phyloP scores from a whole-genome alignment of 2,888 invertebrate species.

The Tigriopus californicus region DNA sequence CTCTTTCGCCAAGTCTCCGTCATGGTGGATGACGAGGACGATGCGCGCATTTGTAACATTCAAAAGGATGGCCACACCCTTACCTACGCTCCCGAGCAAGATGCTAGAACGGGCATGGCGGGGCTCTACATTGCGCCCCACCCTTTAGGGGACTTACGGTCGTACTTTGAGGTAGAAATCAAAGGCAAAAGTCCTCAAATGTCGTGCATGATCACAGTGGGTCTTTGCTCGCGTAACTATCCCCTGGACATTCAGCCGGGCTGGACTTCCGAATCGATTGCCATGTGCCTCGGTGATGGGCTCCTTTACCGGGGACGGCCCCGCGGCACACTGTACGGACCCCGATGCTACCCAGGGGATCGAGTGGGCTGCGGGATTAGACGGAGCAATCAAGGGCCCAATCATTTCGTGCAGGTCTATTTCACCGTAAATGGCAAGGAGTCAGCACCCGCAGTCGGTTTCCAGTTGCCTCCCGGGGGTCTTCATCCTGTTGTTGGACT shows the following conservation, averaged over 20 bases:
- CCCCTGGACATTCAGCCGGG: conserved; percentile 30
- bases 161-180: conserved; percentile 20
- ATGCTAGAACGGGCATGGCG: too few species aligned
- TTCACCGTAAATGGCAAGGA: conserved; percentile 17
- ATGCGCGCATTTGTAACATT: too few species aligned
- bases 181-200: conserved; percentile 15
- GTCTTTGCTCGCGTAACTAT: conserved; percentile 24
- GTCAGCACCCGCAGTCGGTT: conserved; percentile 26
- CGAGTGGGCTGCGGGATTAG: conserved; percentile 29
- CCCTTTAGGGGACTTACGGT: too few species aligned
- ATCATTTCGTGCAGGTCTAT: too few species aligned
- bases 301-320: conserved; percentile 29
- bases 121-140: too few species aligned
- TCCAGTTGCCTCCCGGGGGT: conserved; percentile 23
- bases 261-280: conserved; percentile 28
- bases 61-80: too few species aligned
- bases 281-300: conserved; percentile 31
- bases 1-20: too few species aligned
- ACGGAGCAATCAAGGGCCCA: too few species aligned
- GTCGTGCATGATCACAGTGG: not conserved
- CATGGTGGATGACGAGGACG: too few species aligned
- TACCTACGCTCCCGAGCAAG: too few species aligned
- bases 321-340: conserved; percentile 27
- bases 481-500: conserved; percentile 30
- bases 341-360: conserved; percentile 28